These are phyloP conservation scores for Nycteola revayana DNA, from an alignment of 2,888 invertebrate genomes.

Conservation along the genomic window DNA sequence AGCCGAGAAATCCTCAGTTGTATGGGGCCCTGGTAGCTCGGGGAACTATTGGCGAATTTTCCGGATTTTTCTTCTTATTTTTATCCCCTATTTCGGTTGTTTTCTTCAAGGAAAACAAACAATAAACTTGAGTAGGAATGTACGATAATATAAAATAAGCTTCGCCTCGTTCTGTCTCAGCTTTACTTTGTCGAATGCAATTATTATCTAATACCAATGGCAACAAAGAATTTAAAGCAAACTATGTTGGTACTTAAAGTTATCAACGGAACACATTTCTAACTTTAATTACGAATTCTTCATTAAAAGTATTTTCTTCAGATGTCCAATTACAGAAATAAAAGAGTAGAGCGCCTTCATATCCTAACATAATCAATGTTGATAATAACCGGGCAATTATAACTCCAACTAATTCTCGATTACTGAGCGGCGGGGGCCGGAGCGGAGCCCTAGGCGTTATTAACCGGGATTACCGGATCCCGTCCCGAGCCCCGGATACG, in stretches of 20 bases:
- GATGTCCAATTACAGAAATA: conserved; percentile 31
- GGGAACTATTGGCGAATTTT: conserved; percentile 69
- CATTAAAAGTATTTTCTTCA: conserved; percentile 25
- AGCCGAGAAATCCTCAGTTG: conserved; percentile 64
- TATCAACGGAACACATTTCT: conserved; percentile 16
- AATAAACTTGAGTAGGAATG: conserved; percentile 23
- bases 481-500: conserved; percentile 71
- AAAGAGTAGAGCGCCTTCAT: conserved; percentile 35
- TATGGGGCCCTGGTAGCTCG: conserved; percentile 53
- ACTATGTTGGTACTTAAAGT: conserved; percentile 9
- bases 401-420: conserved; percentile 69
- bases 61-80: conserved; percentile 55
- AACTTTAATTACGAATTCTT: conserved; percentile 17
- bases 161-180: too few relatives aligned
- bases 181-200: too few relatives aligned
- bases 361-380: conserved; percentile 46
- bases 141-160: neutral
- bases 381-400: conserved; percentile 69
- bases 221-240: conserved; percentile 3
- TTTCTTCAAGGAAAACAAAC: conserved; percentile 34
- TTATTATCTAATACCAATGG: too few relatives aligned
- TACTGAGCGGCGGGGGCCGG: conserved; percentile 57
- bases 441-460: conserved; percentile 61
- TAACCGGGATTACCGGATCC: conserved; percentile 79
- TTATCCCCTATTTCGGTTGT: conserved; percentile 41